These are phyloP conservation scores for Corythoichthys intestinalis DNA, from an alignment of 2,113 vertebrate genomes.

Conservation along the genomic window DNA sequence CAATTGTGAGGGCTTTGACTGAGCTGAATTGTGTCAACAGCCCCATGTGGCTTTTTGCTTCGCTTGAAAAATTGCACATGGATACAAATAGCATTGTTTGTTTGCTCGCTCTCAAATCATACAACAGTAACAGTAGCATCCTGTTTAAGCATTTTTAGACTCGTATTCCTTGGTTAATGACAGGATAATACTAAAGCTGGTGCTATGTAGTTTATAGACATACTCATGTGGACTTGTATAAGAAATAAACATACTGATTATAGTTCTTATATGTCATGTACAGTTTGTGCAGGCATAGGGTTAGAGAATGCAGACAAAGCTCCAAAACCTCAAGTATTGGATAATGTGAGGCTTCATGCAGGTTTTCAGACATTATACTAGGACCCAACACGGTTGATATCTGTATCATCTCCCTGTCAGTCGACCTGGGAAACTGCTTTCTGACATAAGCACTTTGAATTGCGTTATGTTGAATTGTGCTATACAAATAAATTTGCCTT, in stretches of 20 bases:
- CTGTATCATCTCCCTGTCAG: too few species aligned
- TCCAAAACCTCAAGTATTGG: constrained; percentile 1
- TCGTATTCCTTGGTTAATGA: constrained; percentile 30
- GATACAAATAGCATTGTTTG: constrained; percentile 45
- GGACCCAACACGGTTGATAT: too few species aligned
- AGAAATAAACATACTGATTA: constrained; percentile 4
- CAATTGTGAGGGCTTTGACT: constrained; percentile 39
- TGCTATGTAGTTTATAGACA: constrained; percentile 2
- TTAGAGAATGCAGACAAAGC: not conserved
- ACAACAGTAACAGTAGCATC: constrained; percentile 9
- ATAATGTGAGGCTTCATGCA: not conserved
- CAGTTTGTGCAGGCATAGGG: not conserved
- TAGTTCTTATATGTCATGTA: constrained; percentile 13
- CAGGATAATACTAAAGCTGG: constrained; percentile 18
- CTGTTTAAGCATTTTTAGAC: constrained; percentile 15
- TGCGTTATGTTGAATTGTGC: too few species aligned
- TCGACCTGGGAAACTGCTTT: too few species aligned
- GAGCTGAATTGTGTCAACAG: constrained; percentile 27
- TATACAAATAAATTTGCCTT: too few species aligned
- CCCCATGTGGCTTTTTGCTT: constrained; percentile 43
- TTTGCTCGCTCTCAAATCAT: constrained; percentile 44
- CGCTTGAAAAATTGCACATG: constrained; percentile 43
- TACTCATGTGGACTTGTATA: constrained; percentile 8
- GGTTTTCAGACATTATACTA: not conserved
- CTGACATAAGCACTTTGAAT: too few species aligned